phyloP scores from a whole-genome alignment of 2,888 invertebrate species.

The Crepidodera aurea region DNA sequence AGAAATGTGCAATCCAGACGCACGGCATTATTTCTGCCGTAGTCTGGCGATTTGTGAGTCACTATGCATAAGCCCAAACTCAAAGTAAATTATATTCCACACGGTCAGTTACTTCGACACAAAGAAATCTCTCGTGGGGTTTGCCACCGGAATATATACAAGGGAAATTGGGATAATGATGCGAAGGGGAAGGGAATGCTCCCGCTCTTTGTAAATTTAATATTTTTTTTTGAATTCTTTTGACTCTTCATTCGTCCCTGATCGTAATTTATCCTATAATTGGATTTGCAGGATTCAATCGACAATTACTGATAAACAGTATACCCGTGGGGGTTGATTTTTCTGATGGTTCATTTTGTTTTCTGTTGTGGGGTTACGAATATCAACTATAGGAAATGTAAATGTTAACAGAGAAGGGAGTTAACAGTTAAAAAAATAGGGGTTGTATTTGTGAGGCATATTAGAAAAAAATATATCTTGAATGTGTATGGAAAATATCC shows the following conservation, averaged over 20 bases:
- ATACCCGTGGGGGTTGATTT: conserved; percentile 17
- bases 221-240: conserved; percentile 28
- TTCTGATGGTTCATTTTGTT: conserved; percentile 23
- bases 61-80: conserved; percentile 36
- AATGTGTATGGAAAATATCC: too few species aligned
- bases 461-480: background rate
- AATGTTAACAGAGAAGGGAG: too few species aligned
- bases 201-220: conserved; percentile 23
- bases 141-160: conserved; percentile 34
- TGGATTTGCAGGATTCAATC: conserved; percentile 26
- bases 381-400: background rate
- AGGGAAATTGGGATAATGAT: conserved; percentile 32
- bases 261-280: conserved; percentile 29
- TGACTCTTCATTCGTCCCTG: conserved; percentile 15
- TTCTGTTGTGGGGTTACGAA: background rate
- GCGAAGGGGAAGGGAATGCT: conserved; percentile 13
- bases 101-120: conserved; percentile 58
- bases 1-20: too few species aligned
- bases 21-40: background rate
- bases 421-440: background rate
- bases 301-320: conserved; percentile 28
- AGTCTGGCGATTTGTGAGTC: conserved; percentile 39
- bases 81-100: conserved; percentile 56
- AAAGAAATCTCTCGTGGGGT: conserved; percentile 46
- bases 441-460: background rate